Base-by-base conservation (phyloP, 2,797 vertebrate species). In the Epinephelus malabaricus region DNA sequence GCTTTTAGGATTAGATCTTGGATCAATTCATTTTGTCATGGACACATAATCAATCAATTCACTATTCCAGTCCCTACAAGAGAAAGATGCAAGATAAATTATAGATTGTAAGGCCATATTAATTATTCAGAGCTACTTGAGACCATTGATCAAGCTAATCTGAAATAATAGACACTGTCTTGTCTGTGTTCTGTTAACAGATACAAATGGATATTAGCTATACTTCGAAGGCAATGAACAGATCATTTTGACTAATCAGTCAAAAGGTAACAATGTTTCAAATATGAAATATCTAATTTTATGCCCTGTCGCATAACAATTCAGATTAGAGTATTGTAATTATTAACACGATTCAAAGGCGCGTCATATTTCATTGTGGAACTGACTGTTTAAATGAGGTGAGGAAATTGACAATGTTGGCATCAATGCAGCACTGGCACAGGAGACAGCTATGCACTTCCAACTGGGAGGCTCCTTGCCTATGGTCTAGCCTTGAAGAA, bases 401-500 rank as follows among this genome's bases (percentile, higher is more conserved):
- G 58, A 80, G 50, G 72, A 65, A 81, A 70, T 65, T 61, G 54
- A 81, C 47, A 61, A 53, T 61, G 69, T 73, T 81, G 50, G 76
- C 81, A 65, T 74, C 49, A 60, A 17, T 70, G 81, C 66, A 78
- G 66, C 78, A 23, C 82, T 62, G 74, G 68, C 68, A 71, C 76
- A 63, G 75, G 83, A 83, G 73, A 70, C 77, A 70, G 58, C 14
- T 61, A 55, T 50, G 63, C 50, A 27, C 68, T 78, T 84, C 88
- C 76, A 78, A 72, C 67, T 69, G 81, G 73, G 81, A 82, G 83
- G 70, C 73, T 81, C 86, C 78, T 79, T 78, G 93, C 92, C 86
- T 59, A 71, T 78, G 84, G 93, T 79, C 76, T 92, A 78, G 91
- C 93, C 92, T 92, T 78, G 69, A 84, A 87, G 79, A 51, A 91